Base-by-base conservation (phyloP, 2,888 invertebrate genomes). In the Nasonia oneida region DNA sequence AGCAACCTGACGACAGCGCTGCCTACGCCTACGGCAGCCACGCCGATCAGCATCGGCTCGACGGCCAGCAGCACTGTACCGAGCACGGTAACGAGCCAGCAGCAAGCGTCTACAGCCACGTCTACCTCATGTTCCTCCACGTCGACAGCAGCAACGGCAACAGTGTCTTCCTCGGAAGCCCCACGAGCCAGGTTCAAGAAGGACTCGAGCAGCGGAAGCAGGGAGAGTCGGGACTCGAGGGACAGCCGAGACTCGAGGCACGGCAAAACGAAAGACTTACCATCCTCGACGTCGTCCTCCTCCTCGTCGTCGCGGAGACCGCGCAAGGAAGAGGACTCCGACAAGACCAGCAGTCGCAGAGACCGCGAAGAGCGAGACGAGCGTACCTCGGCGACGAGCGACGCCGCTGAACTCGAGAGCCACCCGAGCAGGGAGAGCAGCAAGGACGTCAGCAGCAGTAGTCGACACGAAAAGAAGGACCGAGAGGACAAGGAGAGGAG, bases 401-500 rank as follows among this genome's bases (percentile, higher is more conserved):
- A 67, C n/a, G 10, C 14, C 18, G 23, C 12, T 10, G 71, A 64
- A 5, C 89, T 76, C 47, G 89, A 90, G 79, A 18, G 47, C 47
- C 74, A 61, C 39, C 10, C 18, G 12, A 29, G 73, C 14, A 78
- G 61, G 33, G 79, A 89, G 74, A 90, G 90, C 47, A 88, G 92
- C 92, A 91, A 84, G 91, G 92, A 87, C 89, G 87, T 86, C 88
- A 88, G 81, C 89, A 90, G 84, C 23, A 89, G 91, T 87, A 89
- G 90, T 83, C 93, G 93, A 53, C 90, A 91, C 83, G 92, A 93
- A 78, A 92, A 91, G 12, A 90, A 91, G 76, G 88, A 88, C 76
- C 88, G 89, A 57, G 83, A 84, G 81, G 91, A 92, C 42, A 88
- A 91, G 37, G 90, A 90, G 61, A 89, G 89, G 86, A 88, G 89